Evolutionary conservation across 2,113 vertebrate genomes (phyloP).

Genomic region (Paradoxurus hermaphroditus): DNA sequence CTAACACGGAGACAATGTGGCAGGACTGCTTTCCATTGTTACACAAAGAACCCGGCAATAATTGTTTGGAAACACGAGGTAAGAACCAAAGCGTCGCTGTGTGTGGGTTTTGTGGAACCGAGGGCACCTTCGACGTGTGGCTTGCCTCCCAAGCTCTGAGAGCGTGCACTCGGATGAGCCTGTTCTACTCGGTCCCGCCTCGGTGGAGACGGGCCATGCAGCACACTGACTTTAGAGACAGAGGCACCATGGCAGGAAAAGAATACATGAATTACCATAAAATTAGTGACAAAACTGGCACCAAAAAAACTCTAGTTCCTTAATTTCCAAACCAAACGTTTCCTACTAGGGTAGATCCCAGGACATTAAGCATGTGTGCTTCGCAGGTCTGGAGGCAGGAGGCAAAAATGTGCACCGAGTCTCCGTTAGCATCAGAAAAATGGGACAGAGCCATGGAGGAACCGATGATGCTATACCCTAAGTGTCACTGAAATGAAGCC

Average conservation of each 20-base stretch:
- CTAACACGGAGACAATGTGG: accelerated
- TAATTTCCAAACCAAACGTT: neutral
- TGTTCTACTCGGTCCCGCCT: neutral
- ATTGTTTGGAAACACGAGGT: neutral
- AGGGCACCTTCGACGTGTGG: neutral
- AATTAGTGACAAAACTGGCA: neutral
- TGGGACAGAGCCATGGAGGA: neutral
- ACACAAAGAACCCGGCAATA: neutral
- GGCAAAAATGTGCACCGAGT: neutral
- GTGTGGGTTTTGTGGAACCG: neutral
- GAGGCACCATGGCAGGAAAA: neutral
- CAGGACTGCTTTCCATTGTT: neutral
- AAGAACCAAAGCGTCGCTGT: neutral
- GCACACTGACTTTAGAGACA: neutral
- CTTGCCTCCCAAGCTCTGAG: neutral
- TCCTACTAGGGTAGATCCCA: neutral
- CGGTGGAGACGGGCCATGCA: accelerated
- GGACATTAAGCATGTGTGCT: neutral
- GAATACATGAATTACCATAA: neutral
- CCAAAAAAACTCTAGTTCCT: neutral
- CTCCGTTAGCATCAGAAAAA: neutral
- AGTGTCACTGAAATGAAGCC: neutral
- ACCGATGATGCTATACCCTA: neutral
- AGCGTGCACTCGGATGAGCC: neutral
- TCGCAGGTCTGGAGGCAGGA: neutral